Evolutionary conservation across 2,797 vertebrate species (phyloP).

Genomic region (Lagodon rhomboides): DNA sequence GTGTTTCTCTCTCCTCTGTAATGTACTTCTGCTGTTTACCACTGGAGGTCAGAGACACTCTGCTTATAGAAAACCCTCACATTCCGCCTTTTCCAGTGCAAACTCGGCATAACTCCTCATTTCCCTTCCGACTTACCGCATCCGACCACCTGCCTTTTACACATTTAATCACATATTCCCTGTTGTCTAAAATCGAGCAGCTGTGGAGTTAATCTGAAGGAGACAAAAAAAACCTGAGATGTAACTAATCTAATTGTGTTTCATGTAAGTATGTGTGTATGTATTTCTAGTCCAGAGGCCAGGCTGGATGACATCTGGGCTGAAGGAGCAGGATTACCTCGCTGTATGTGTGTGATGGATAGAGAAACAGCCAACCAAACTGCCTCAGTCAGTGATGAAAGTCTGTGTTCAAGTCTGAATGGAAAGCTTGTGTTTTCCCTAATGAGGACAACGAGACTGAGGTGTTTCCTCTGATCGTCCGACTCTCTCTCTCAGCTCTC

Average conservation of each 20-base stretch:
- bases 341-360: constrained; percentile 19
- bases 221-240: constrained; percentile 19
- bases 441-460: constrained; percentile 3
- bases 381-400: background rate
- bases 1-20: constrained; percentile 6
- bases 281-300: too few relatives aligned
- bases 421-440: background rate
- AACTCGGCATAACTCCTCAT: background rate
- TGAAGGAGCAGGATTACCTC: constrained; percentile 22
- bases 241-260: constrained; percentile 33
- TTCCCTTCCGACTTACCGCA: background rate
- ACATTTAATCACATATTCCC: background rate
- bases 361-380: background rate
- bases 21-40: constrained; percentile 48
- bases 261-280: background rate
- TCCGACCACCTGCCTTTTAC: background rate
- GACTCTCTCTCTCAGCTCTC: background rate
- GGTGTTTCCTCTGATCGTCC: constrained; percentile 43
- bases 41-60: constrained; percentile 58
- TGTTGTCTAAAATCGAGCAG: constrained; percentile 26
- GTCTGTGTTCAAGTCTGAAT: constrained; percentile 7
- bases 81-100: background rate
- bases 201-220: constrained; percentile 27
- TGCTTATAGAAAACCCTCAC: background rate
- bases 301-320: constrained; percentile 30